Evolutionary conservation across 2,113 vertebrate species (phyloP).

Genomic region (Hassar affinis): DNA sequence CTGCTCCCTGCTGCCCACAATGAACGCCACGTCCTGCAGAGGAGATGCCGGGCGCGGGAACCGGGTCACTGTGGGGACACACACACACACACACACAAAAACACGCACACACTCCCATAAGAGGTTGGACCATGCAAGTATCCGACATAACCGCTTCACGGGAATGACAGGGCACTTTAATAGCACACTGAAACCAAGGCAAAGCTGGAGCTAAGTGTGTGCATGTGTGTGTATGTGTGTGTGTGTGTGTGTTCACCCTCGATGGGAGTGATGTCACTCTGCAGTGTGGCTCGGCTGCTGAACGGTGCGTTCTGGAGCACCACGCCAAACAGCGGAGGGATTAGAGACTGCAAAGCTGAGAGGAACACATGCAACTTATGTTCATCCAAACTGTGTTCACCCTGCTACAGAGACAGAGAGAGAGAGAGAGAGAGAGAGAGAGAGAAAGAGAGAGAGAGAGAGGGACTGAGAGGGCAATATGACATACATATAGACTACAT

Average conservation of each 20-base stretch:
- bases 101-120: constrained; percentile 18
- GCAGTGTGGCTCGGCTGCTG: constrained; percentile 86
- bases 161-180: constrained; percentile 49
- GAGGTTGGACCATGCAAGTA: constrained; percentile 22
- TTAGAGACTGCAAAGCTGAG: constrained; percentile 93
- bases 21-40: constrained; percentile 90
- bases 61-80: constrained; percentile 80
- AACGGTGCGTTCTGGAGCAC: constrained; percentile 95
- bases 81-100: constrained; percentile 18
- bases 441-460: not conserved
- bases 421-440: not conserved
- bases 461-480: too few species aligned
- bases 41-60: constrained; percentile 91
- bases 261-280: constrained; percentile 85
- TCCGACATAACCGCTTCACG: constrained; percentile 10
- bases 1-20: constrained; percentile 91
- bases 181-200: constrained; percentile 41
- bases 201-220: not conserved
- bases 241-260: constrained; percentile 77
- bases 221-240: not conserved
- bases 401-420: constrained; percentile 76
- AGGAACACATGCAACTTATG: constrained; percentile 93
- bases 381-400: constrained; percentile 91
- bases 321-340: constrained; percentile 88
- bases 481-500: not conserved